Conservation (phyloP, 2,113 vertebrate species). For the Thunnus maccoyii region DNA sequence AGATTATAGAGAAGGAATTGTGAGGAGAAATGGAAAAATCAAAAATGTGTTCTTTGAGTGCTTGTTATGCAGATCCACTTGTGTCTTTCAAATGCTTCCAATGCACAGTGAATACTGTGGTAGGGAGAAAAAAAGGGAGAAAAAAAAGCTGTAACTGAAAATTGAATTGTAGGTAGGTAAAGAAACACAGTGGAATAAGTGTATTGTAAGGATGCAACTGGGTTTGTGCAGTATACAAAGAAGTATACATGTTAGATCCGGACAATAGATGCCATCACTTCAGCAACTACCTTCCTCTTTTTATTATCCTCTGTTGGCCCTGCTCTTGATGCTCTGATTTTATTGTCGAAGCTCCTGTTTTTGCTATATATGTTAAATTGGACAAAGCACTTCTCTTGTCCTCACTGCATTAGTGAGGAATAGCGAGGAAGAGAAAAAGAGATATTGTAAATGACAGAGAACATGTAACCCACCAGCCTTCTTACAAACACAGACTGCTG, state of each 20-base stretch:
- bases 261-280: constrained; percentile 28
- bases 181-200: constrained; percentile 16
- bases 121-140: constrained; percentile 13
- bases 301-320: constrained; percentile 37
- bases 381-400: constrained; percentile 42
- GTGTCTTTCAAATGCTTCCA: constrained; percentile 17
- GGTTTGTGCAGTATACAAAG: not conserved
- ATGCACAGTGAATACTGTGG: not conserved
- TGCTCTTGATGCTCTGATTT: constrained; percentile 63
- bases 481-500: constrained; percentile 56
- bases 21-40: constrained; percentile 35
- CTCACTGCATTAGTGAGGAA: constrained; percentile 39
- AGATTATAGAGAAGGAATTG: constrained; percentile 41
- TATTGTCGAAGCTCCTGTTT: constrained; percentile 56
- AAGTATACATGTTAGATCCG: constrained; percentile 5
- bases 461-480: constrained; percentile 26
- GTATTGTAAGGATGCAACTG: not conserved
- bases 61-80: not conserved
- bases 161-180: constrained; percentile 11
- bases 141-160: not conserved
- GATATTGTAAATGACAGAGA: constrained; percentile 38
- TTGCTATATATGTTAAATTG: constrained; percentile 54
- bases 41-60: constrained; percentile 26
- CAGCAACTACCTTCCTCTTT: constrained; percentile 28
- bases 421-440: constrained; percentile 13